phyloP scores from a whole-genome alignment of 2,888 invertebrate genomes.

The Harmothoe impar region DNA sequence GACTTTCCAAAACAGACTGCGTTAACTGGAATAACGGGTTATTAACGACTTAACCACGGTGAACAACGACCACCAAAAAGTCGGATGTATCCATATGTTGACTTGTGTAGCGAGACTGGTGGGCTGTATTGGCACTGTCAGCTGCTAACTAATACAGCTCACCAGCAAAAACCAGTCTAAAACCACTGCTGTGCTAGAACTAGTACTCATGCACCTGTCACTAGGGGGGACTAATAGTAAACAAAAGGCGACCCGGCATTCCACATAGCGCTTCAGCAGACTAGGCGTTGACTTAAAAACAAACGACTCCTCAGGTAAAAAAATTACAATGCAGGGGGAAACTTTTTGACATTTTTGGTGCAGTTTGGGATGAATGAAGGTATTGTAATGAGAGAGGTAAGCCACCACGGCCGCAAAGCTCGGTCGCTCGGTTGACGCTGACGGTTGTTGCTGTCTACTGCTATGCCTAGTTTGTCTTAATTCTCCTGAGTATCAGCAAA shows the following conservation, averaged over 20 bases:
- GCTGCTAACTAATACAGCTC: neutral
- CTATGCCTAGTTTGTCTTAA: slow-evolving; percentile 44
- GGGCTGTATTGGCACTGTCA: too few relatives aligned
- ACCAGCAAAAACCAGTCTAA: slow-evolving; percentile 40
- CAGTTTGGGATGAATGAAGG: slow-evolving; percentile 1
- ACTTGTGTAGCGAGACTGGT: neutral
- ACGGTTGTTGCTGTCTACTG: slow-evolving; percentile 34
- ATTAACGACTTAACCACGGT: slow-evolving; percentile 35
- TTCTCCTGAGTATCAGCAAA: slow-evolving; percentile 43
- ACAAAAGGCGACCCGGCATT: slow-evolving; percentile 43
- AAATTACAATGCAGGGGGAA: neutral
- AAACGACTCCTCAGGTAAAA: neutral
- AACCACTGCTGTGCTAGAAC: slow-evolving; percentile 47
- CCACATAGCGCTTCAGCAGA: slow-evolving; percentile 5
- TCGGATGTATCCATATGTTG: neutral
- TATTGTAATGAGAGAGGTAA: neutral
- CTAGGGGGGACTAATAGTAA: neutral
- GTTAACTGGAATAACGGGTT: neutral
- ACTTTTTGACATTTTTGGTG: neutral
- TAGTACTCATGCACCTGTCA: slow-evolving; percentile 41
- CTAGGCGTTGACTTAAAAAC: neutral
- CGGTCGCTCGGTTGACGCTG: neutral
- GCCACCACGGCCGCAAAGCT: neutral
- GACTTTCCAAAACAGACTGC: slow-evolving; percentile 49
- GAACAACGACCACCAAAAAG: slow-evolving; percentile 46